A percentile compares a stretch with the other conserved stretches of the same genome.
phyloP scores from a whole-genome alignment of 1,140 invertebrate species.

The Nasonia vitripennis region DNA sequence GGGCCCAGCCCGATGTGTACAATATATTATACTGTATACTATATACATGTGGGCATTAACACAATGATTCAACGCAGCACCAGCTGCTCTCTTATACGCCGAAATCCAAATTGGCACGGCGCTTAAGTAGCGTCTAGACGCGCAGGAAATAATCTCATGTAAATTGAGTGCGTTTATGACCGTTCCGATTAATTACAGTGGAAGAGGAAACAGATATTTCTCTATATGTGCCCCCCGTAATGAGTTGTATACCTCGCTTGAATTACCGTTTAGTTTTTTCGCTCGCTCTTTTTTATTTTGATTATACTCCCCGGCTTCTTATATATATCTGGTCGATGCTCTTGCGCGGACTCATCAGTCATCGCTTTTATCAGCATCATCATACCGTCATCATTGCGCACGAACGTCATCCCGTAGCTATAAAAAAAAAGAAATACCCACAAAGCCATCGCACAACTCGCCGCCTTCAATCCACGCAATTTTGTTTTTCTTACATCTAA shows the following conservation, averaged over 20 bases:
- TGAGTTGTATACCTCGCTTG: not conserved
- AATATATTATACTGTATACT: not conserved
- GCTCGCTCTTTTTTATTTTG: not conserved
- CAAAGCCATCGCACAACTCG: not conserved
- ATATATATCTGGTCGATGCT: not conserved
- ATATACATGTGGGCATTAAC: not conserved
- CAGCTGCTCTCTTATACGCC: not conserved
- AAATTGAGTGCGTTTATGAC: slow-evolving; percentile 31
- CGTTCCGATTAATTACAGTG: slow-evolving; percentile 3
- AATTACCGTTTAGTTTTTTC: slow-evolving; percentile 10
- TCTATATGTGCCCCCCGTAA: not conserved
- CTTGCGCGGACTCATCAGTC: not conserved
- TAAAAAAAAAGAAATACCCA: not conserved
- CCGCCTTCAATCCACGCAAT: not conserved
- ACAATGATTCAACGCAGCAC: not conserved
- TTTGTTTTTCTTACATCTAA: slow-evolving; percentile 51
- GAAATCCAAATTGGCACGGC: slow-evolving; percentile 20
- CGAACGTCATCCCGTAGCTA: not conserved
- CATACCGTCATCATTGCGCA: not conserved
- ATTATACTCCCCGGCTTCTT: slow-evolving; percentile 29
- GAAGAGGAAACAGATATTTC: slow-evolving; percentile 1
- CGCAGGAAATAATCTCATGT: slow-evolving; percentile 62
- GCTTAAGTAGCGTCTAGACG: slow-evolving; percentile 60
- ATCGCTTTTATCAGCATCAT: not conserved
- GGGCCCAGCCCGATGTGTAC: not conserved